Evolutionary conservation across 2,888 invertebrate genomes (phyloP).

Genomic region (Phrixothrix hirtus): DNA sequence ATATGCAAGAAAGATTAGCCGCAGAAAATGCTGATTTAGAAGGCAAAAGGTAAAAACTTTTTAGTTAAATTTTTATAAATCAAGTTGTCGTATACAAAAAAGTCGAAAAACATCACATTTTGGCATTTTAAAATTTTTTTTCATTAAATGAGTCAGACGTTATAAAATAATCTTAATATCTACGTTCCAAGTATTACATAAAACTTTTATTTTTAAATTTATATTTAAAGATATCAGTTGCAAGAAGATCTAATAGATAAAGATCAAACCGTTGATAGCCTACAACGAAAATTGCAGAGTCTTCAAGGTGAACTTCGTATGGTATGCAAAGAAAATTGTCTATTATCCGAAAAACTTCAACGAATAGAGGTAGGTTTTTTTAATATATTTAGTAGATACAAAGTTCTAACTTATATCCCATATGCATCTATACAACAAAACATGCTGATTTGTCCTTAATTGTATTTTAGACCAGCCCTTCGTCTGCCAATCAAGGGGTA

Average conservation of each 20-base stretch:
- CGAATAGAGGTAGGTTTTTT: constrained; percentile 9
- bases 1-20: constrained; percentile 69
- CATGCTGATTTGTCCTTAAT: too few relatives aligned
- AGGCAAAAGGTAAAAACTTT: constrained; percentile 68
- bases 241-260: constrained; percentile 68
- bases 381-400: not conserved
- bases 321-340: constrained; percentile 64
- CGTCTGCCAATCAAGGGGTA: not conserved
- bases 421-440: too few relatives aligned
- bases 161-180: too few relatives aligned
- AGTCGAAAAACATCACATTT: constrained; percentile 21
- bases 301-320: constrained; percentile 68
- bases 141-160: too few relatives aligned
- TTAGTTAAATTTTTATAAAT: too few relatives aligned
- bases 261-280: constrained; percentile 65
- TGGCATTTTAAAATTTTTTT: too few relatives aligned
- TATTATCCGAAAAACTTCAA: constrained; percentile 61
- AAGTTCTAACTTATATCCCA: too few relatives aligned
- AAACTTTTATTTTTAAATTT: constrained; percentile 3
- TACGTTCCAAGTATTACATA: not conserved
- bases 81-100: too few relatives aligned
- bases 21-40: constrained; percentile 70
- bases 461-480: too few relatives aligned
- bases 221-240: constrained; percentile 63
- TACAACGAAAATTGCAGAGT: constrained; percentile 64